phyloP scores from a whole-genome alignment of 2,797 vertebrate species.

The Helostoma temminkii region DNA sequence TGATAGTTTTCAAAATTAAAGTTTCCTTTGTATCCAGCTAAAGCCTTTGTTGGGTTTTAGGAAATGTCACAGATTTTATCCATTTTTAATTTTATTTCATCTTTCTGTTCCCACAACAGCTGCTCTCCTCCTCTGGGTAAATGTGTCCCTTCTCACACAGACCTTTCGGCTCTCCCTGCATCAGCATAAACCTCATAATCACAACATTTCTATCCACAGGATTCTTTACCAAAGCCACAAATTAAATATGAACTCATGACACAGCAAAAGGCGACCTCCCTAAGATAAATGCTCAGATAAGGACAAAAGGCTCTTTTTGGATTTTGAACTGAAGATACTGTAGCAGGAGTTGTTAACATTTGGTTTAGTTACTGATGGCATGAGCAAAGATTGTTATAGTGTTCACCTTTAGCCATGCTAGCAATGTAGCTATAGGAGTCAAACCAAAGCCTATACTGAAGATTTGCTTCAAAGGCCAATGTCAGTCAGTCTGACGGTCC shows the following conservation, averaged over 20 bases:
- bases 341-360: not conserved
- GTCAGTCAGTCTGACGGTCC: not conserved
- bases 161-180: slow-evolving; percentile 49
- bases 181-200: slow-evolving; percentile 73
- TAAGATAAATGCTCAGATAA: slow-evolving; percentile 38
- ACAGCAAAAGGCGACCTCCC: slow-evolving; percentile 41
- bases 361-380: not conserved
- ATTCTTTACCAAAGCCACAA: slow-evolving; percentile 75
- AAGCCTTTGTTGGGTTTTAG: slow-evolving; percentile 18
- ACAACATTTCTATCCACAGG: slow-evolving; percentile 72
- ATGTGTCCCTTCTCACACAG: slow-evolving; percentile 41
- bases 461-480: too few relatives aligned
- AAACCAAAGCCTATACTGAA: not conserved
- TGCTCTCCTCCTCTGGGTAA: slow-evolving; percentile 45
- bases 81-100: slow-evolving; percentile 30
- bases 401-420: slow-evolving; percentile 3
- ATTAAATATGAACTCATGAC: slow-evolving; percentile 72
- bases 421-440: too few relatives aligned
- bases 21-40: slow-evolving; percentile 31
- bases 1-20: slow-evolving; percentile 25
- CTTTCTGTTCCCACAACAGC: slow-evolving; percentile 44
- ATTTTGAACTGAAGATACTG: not conserved
- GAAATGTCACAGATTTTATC: slow-evolving; percentile 8
- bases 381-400: not conserved
- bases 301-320: slow-evolving; percentile 1